Evolutionary conservation across 2,797 vertebrate genomes (phyloP).

Genomic region (Acanthurus leucopareius): DNA sequence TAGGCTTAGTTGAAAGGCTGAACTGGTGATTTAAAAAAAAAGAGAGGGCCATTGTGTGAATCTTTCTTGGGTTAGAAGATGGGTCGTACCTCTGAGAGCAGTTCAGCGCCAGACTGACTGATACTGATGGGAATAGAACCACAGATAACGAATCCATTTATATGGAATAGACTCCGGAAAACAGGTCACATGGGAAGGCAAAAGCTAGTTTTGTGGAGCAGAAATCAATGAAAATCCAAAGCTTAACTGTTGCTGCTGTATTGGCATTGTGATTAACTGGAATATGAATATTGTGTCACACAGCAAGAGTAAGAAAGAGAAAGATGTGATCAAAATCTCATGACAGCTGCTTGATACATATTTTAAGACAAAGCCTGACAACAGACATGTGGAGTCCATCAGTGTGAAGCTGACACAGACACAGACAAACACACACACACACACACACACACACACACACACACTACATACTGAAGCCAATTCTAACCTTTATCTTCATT

Average conservation of each 20-base stretch:
- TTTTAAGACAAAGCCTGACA: background rate
- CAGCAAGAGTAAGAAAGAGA: background rate
- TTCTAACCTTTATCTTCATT: background rate
- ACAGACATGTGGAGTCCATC: background rate
- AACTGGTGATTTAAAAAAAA: background rate
- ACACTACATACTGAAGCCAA: background rate
- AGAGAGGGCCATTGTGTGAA: background rate
- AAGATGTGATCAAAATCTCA: background rate
- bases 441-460: conserved; percentile 18
- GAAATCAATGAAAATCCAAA: background rate
- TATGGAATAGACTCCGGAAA: conserved; percentile 11
- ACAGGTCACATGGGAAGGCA: background rate
- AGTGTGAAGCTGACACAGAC: background rate
- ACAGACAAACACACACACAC: background rate
- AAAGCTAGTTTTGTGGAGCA: conserved; percentile 5
- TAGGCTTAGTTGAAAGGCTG: background rate
- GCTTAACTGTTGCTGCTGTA: background rate
- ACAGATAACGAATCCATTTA: conserved; percentile 14
- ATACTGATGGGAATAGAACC: background rate
- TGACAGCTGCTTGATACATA: background rate
- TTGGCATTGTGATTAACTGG: background rate
- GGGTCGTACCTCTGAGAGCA: background rate
- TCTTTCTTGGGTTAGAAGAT: background rate
- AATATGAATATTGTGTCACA: conserved; percentile 9
- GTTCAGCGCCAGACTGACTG: background rate